Evolutionary conservation across 1,140 invertebrate genomes (phyloP), one percentile per base, ranked within the genome.

Genomic region (Dermatophagoides farinae): DNA sequence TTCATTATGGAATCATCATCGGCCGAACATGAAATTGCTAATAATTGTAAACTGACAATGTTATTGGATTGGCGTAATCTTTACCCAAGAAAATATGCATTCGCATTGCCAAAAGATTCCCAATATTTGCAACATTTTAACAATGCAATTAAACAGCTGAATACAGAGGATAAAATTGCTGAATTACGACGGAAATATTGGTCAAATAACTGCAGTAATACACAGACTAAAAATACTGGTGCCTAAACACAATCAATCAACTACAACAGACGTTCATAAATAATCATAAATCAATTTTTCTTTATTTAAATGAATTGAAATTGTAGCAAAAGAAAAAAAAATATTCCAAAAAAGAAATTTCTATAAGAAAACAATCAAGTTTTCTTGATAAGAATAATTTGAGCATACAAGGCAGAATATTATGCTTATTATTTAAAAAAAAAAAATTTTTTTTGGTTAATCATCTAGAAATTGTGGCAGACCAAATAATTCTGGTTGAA

Each of bases 401-500:
- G 31, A 31, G 31, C 31, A 4, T 31, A 31, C 2, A 8, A 4
- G 31, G 31, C 31, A 31, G 31, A 31, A 31, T 31, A 31, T 31
- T 31, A 31, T 31, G 31, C 31, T 31, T 31, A 31, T 31, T 31
- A 4, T n/a, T n/a, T n/a, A n/a, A n/a, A n/a, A n/a, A n/a, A n/a
- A n/a, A n/a, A n/a, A 31, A 8, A 4, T 31, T 31, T 8, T 2
- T 31, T 8, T 4, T 31, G 8, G 31, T 31, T 8, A 31, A 31
- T 46, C 16, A 46, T 46, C 20, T 23, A 23, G 12, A 52, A 61
- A 49, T 38, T 49, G 18, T 14, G 47, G 46, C 23, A 62, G 14
- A 43, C 60, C 44, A 53, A 55, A 62, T 6, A 41, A 41, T 37
- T 62, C 47, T n/a, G 60, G 60, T 14, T 31, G 12, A 20, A 63